phyloP scores from a whole-genome alignment of 2,888 invertebrate species.

The Chrysotoxum bicinctum region DNA sequence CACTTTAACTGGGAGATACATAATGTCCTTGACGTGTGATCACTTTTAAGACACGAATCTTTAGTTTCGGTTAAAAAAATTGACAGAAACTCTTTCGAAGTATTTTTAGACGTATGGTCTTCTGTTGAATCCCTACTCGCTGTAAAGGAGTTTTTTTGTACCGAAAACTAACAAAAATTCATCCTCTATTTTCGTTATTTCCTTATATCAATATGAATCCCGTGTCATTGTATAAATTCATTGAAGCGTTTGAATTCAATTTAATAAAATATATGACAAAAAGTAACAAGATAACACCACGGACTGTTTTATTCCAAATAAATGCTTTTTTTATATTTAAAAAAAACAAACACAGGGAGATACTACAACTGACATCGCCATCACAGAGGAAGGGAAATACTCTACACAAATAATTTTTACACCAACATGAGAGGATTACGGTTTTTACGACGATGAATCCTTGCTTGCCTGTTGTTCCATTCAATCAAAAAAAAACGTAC shows the following conservation, averaged over 20 bases:
- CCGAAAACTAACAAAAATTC: background rate
- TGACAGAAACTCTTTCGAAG: no score
- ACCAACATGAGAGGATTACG: slow-evolving; percentile 42
- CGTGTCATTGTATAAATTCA: background rate
- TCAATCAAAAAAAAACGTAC: slow-evolving; percentile 38
- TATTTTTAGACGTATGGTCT: no score
- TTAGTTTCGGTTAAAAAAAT: no score
- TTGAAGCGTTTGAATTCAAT: background rate
- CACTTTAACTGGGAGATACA: no score
- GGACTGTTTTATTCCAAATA: slow-evolving; percentile 20
- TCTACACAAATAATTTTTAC: slow-evolving; percentile 54
- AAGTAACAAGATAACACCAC: slow-evolving; percentile 2
- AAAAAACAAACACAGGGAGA: slow-evolving; percentile 1
- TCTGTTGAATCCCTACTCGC: no score
- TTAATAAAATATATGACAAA: background rate
- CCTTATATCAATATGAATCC: background rate
- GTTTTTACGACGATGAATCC: slow-evolving; percentile 46
- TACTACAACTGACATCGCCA: background rate
- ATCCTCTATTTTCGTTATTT: background rate
- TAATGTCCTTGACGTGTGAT: no score
- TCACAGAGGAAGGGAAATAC: background rate
- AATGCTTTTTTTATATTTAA: slow-evolving; percentile 5
- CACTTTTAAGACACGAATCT: no score
- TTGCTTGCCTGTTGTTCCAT: slow-evolving; percentile 39
- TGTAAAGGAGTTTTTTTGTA: background rate